phyloP scores from a whole-genome alignment of 2,888 invertebrate genomes.

The Apotomis capreana region DNA sequence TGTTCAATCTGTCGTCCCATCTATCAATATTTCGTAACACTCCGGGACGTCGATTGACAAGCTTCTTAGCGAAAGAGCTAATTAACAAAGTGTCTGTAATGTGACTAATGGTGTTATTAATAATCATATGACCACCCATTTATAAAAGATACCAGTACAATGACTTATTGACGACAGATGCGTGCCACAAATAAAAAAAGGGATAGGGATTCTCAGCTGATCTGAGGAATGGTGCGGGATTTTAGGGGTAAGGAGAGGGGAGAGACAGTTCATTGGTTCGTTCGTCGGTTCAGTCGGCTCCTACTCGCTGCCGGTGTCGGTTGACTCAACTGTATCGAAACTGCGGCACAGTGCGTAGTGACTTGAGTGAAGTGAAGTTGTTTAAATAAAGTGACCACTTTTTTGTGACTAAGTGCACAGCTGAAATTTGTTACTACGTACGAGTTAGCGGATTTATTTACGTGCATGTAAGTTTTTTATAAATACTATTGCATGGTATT shows the following conservation, averaged over 20 bases:
- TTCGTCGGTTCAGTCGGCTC: constrained; percentile 58
- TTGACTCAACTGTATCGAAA: constrained; percentile 45
- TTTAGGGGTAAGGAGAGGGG: constrained; percentile 48
- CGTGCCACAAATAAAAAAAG: constrained; percentile 35
- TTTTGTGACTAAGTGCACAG: constrained; percentile 45
- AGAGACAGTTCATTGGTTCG: constrained; percentile 49
- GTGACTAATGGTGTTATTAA: constrained; percentile 27
- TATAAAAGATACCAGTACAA: constrained; percentile 30
- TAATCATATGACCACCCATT: constrained; percentile 31
- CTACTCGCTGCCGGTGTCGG: constrained; percentile 61
- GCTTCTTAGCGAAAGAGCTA: constrained; percentile 32
- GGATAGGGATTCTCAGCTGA: constrained; percentile 58
- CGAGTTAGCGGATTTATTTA: constrained; percentile 1
- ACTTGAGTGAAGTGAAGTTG: constrained; percentile 44
- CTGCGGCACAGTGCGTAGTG: constrained; percentile 29
- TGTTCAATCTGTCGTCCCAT: constrained; percentile 16
- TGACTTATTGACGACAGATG: constrained; percentile 42
- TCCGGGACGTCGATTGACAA: constrained; percentile 20
- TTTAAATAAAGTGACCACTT: constrained; percentile 43
- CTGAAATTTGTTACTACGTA: constrained; percentile 19
- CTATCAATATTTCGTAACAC: constrained; percentile 32
- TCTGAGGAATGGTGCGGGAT: constrained; percentile 53
- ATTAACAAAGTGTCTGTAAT: constrained; percentile 28
- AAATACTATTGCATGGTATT: background rate
- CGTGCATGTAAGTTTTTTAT: constrained; percentile 13